phyloP scores from a whole-genome alignment of 2,888 invertebrate genomes.

The Melolontha melolontha region DNA sequence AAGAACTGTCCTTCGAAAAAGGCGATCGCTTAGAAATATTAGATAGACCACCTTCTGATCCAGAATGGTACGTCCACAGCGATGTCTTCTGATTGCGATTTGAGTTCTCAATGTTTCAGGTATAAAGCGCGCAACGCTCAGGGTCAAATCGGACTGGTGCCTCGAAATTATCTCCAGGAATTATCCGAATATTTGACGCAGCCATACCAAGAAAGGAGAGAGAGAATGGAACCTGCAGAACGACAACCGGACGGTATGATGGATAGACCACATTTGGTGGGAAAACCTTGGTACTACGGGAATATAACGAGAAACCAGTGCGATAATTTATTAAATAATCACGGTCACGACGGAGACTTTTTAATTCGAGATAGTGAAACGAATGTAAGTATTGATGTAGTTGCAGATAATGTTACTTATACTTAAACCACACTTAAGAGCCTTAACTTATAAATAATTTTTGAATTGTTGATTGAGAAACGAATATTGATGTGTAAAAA shows the following conservation, averaged over 20 bases:
- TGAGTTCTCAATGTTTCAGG: conserved; percentile 50
- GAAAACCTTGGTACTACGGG: conserved; percentile 98
- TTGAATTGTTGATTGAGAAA: too few species aligned
- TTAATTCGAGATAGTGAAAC: conserved; percentile 99
- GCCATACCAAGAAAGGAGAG: conserved; percentile 75
- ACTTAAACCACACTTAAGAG: too few species aligned
- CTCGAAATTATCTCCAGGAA: conserved; percentile 94
- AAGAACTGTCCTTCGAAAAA: conserved; percentile 96
- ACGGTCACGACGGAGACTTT: conserved; percentile 98
- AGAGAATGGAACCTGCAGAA: conserved; percentile 63
- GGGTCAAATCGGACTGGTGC: conserved; percentile 95
- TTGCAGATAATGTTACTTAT: not conserved
- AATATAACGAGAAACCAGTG: conserved; percentile 95
- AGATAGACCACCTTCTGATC: conserved; percentile 96
- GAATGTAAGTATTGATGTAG: conserved; percentile 78
- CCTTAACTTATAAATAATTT: too few species aligned
- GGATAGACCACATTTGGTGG: conserved; percentile 78
- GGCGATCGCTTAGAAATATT: conserved; percentile 96
- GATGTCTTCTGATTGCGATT: not conserved
- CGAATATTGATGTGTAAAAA: too few species aligned
- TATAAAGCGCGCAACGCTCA: conserved; percentile 93
- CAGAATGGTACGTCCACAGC: conserved; percentile 81
- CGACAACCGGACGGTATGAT: conserved; percentile 58
- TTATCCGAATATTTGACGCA: conserved; percentile 89
- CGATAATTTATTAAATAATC: conserved; percentile 93